Evolutionary conservation across 1,140 invertebrate genomes (phyloP).

Genomic region (Condylostylus longicornis): DNA sequence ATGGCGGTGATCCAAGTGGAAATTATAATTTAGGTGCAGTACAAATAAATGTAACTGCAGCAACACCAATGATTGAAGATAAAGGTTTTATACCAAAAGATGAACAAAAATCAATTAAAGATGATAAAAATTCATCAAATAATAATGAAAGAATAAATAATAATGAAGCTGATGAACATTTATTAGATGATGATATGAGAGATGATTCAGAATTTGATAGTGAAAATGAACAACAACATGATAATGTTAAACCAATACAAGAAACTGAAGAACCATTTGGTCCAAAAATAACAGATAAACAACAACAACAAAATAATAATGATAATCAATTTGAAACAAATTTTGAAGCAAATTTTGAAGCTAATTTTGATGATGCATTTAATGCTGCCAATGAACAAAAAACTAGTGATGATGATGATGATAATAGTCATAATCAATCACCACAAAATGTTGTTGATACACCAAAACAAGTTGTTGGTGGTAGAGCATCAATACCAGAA

Average conservation of each 20-base stretch:
- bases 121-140: constrained; percentile 12
- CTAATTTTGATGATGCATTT: constrained; percentile 27
- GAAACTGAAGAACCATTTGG: constrained; percentile 26
- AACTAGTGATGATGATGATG: constrained; percentile 21
- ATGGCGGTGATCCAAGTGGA: no score
- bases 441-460: constrained; percentile 28
- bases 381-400: constrained; percentile 24
- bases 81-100: constrained; percentile 17
- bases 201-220: constrained; percentile 14
- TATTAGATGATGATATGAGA: constrained; percentile 5
- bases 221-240: constrained; percentile 5
- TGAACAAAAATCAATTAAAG: constrained; percentile 23
- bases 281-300: constrained; percentile 20
- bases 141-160: constrained; percentile 7
- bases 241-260: constrained; percentile 15
- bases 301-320: constrained; percentile 20
- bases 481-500: constrained; percentile 63
- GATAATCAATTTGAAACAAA: constrained; percentile 21
- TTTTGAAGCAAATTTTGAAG: constrained; percentile 27
- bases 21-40: constrained; percentile 59
- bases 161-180: constrained; percentile 17
- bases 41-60: constrained; percentile 75
- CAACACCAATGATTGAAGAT: constrained; percentile 74
- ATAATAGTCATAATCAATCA: constrained; percentile 11
- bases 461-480: constrained; percentile 51